Base-by-base conservation (phyloP, 2,888 invertebrate species). In the Eupeodes luniger region DNA sequence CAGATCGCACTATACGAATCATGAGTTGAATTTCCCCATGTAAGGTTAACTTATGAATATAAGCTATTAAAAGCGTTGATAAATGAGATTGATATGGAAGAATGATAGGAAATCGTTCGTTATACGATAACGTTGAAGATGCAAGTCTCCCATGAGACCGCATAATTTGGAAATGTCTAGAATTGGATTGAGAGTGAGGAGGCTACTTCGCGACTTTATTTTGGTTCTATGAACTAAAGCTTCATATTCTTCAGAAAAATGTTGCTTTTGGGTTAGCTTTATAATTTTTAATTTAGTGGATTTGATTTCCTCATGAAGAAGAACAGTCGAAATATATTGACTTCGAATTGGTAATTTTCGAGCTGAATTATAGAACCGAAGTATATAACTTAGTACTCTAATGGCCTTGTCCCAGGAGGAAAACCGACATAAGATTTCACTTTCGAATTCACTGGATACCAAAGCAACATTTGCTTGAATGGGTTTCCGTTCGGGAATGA, bases 261-360 rank as follows among this genome's bases (percentile, higher is more conserved):
- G 74, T 74, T 74, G 67, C 59, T 83, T 66, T 83, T 83, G 78
- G 74, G 67, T 55, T 3, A 19, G 55, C 19, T 27, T 27, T 27
- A 27, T 27, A 27, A 27, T 27, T 27, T 27, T 3, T 2, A 27
- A 27, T 27, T 27, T 27, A 57, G 57, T 36, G 14, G 36, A 61
- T 61, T n/a, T 61, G 36, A 61, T 61, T n/a, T 61, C 36, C 36
- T 61, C 61, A n/a, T 61, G 61, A n/a, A 61, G 36, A 61, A 61
- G 34, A 61, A 10, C 36, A n/a, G 5, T 36, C 6, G 19, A 61
- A 36, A 14, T 34, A 10, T 61, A 59, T 34, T 59, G 34, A 34
- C 5, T 9, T 61, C 61, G 4, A 5, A 59, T 61, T 19, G 61
- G 36, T 12, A n/a, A n/a, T 36, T n/a, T 61, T 36, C 10, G 14